phyloP scores from a whole-genome alignment of 2,888 invertebrate genomes.

The Gryllus longicercus region DNA sequence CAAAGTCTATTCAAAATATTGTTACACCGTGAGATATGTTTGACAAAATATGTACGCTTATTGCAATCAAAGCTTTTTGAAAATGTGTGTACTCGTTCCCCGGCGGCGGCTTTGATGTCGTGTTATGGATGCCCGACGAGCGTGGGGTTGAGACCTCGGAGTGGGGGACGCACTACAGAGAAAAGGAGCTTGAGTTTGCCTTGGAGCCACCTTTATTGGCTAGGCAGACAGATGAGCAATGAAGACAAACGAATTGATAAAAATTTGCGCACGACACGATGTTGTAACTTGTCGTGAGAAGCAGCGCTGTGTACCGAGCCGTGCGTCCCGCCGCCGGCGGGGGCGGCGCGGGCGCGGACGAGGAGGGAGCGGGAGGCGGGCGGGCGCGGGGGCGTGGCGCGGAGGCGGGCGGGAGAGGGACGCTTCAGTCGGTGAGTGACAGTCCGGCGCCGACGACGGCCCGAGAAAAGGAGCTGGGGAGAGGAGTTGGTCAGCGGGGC shows the following conservation, averaged over 20 bases:
- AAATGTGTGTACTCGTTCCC: neutral
- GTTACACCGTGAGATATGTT: conserved; percentile 10
- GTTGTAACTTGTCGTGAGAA: conserved; percentile 17
- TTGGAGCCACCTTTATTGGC: conserved; percentile 17
- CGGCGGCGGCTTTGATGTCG: conserved; percentile 1
- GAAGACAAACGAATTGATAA: conserved; percentile 17
- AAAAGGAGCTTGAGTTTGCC: conserved; percentile 6
- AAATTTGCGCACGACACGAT: conserved; percentile 8
- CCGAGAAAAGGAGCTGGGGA: too few species aligned
- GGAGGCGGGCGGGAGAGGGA: neutral
- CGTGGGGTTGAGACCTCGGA: conserved; percentile 17
- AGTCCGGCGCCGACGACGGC: too few species aligned
- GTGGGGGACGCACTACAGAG: conserved; percentile 2
- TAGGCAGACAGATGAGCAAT: conserved; percentile 3
- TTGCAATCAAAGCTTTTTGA: conserved; percentile 17
- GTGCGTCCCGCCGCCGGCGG: neutral
- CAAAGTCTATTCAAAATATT: conserved; percentile 17
- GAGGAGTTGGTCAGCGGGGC: neutral
- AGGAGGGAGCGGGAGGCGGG: neutral
- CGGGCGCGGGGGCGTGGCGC: neutral
- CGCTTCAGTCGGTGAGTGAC: too few species aligned
- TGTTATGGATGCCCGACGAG: neutral
- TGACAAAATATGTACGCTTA: conserved; percentile 8
- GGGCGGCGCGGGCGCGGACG: neutral
- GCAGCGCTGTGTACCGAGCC: conserved; percentile 5